phyloP scores from a whole-genome alignment of 2,888 invertebrate genomes.

The Melanargia galathea region DNA sequence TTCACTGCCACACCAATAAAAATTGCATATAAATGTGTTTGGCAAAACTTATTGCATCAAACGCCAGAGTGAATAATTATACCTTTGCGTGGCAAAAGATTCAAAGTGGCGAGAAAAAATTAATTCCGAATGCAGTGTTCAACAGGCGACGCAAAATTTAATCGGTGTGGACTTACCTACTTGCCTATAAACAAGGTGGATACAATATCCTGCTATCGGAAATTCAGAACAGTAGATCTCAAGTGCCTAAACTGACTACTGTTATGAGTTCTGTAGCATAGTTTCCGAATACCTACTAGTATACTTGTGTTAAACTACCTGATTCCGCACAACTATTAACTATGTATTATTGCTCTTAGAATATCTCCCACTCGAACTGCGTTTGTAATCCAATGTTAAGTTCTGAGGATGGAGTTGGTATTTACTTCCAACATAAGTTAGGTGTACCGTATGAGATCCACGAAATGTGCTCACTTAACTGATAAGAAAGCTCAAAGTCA shows the following conservation, averaged over 20 bases:
- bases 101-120: no score
- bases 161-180: not conserved
- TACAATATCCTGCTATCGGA: not conserved
- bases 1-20: no score
- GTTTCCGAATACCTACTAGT: conserved; percentile 31
- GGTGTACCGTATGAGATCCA: no score
- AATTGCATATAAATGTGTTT: no score
- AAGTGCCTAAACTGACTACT: conserved; percentile 16
- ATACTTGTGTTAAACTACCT: conserved; percentile 26
- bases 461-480: no score
- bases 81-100: no score
- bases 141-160: no score
- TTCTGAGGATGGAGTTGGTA: not conserved
- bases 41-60: no score
- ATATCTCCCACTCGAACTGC: conserved; percentile 9
- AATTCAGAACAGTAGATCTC: conserved; percentile 5
- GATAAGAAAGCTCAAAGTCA: no score
- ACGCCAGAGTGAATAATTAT: no score
- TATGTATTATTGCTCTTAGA: conserved; percentile 20
- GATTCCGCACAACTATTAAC: conserved; percentile 21
- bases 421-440: not conserved
- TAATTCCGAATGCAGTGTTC: no score
- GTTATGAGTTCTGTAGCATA: conserved; percentile 30
- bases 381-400: conserved; percentile 8
- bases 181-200: not conserved